Evolutionary conservation across 2,888 invertebrate genomes (phyloP).

Genomic region (Trissoscelio sp.): DNA sequence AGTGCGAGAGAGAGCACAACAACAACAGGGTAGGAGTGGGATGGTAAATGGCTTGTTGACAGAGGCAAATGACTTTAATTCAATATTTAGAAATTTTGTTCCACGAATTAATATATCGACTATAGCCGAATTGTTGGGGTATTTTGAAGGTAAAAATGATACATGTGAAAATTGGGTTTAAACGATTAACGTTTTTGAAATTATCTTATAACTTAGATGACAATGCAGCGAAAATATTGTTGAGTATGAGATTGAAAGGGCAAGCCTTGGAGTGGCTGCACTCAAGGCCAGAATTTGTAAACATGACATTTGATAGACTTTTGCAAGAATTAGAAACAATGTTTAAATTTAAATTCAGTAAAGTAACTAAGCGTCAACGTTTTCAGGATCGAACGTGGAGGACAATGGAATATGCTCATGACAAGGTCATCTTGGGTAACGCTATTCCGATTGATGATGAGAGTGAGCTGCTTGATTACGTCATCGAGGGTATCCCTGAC

Average conservation of each 20-base stretch:
- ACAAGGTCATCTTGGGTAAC: conserved; percentile 10
- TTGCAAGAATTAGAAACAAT: conserved; percentile 33
- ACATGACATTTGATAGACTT: background rate
- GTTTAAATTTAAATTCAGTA: background rate
- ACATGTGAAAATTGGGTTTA: background rate
- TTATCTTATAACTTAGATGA: background rate
- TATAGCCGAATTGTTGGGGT: background rate
- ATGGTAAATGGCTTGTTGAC: no score
- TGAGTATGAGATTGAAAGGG: background rate
- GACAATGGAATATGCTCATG: background rate
- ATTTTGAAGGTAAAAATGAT: conserved; percentile 2
- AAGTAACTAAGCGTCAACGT: background rate
- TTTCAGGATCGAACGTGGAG: conserved; percentile 36
- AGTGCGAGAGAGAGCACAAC: no score
- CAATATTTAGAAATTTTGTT: background rate
- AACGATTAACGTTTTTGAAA: conserved; percentile 1
- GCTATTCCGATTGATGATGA: background rate
- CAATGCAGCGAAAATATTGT: background rate
- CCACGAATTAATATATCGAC: background rate
- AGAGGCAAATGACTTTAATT: no score
- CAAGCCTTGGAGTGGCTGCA: background rate
- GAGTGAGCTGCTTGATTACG: conserved; percentile 3
- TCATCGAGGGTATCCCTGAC: conserved; percentile 16
- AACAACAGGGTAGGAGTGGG: no score
- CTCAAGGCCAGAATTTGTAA: background rate